Evolutionary conservation across 2,888 invertebrate species (phyloP), one percentile per base, ranked within the genome.

Genomic region (Pyrrhia umbra): DNA sequence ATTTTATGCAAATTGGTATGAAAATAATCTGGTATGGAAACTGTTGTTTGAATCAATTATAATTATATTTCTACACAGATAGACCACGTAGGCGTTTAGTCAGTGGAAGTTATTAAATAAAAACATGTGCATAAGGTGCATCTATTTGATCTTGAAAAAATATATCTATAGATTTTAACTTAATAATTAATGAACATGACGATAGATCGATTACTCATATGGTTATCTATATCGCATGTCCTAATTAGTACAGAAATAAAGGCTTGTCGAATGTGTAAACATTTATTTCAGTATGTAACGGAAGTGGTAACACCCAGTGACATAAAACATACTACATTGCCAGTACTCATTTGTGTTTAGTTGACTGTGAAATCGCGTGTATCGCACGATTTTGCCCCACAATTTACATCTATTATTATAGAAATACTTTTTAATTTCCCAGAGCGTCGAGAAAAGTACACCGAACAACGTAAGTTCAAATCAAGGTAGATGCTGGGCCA

Each of bases 191-290:
- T 6, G 9, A 51, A 40, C 27, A 8, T 40, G 18, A 13, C 13
- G 39, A 49, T 43, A 65, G 55, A 18, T 15, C 2, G 2, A 3
- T 20, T 3, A n/a, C 15, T 37, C 27, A 40, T 43, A 56, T 40
- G 39, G 54, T 40, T 66, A 62, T 65, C 65, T 23, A 43, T 61
- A 46, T 46, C 30, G 37, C 45, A 54, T 39, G 51, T 39, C 68
- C 46, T 60, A 49, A 66, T 55, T 64, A 45, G 43, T 54, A 8
- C 13, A 52, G 40, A 45, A 64, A 56, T 62, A 59, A 54, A 55
- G 59, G 43, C 55, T 51, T 54, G 39, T 68, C 56, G 67, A 77
- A 70, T 76, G 4, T 16, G 50, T 34, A 43, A 69, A 43, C 42
- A 52, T n/a, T 49, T 45, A 39, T 46, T 49, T 18, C 34, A 37